phyloP scores from a whole-genome alignment of 92 coral and sea anemone species.

The Umimayanthus kanabou region DNA sequence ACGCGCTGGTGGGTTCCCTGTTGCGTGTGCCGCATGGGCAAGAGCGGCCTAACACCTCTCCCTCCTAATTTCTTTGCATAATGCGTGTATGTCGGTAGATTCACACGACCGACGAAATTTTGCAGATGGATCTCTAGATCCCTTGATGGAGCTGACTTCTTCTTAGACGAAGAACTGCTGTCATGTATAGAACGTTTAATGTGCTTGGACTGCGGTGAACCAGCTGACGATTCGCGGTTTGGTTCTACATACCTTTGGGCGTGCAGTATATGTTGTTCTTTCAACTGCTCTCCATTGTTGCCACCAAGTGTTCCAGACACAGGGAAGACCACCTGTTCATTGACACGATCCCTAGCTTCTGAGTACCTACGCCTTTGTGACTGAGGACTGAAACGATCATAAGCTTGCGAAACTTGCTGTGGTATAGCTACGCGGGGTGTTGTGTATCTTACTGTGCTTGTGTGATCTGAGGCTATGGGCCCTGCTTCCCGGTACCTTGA shows the following conservation, averaged over 20 bases:
- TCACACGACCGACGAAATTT: conserved; percentile 17
- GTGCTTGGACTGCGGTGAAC: background rate
- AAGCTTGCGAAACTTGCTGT: background rate
- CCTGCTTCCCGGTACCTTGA: background rate
- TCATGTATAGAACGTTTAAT: background rate
- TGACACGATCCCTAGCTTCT: background rate
- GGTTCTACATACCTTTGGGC: background rate
- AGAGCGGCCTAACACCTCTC: background rate
- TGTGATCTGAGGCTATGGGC: background rate
- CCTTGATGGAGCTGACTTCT: background rate
- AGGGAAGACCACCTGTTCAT: background rate
- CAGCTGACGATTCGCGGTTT: background rate
- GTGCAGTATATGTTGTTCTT: background rate
- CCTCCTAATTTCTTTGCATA: conserved; percentile 27
- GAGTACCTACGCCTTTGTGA: background rate
- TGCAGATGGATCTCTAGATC: conserved; percentile 27
- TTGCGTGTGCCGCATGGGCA: background rate
- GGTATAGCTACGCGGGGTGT: background rate
- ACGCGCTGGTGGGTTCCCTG: background rate
- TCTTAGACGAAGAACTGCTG: background rate
- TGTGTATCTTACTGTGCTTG: too few species aligned
- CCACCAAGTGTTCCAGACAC: background rate
- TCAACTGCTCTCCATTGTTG: background rate
- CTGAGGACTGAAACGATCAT: background rate
- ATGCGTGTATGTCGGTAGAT: conserved; percentile 22